Evolutionary conservation across 2,888 invertebrate genomes (phyloP).

Genomic region (Morpho helenor): DNA sequence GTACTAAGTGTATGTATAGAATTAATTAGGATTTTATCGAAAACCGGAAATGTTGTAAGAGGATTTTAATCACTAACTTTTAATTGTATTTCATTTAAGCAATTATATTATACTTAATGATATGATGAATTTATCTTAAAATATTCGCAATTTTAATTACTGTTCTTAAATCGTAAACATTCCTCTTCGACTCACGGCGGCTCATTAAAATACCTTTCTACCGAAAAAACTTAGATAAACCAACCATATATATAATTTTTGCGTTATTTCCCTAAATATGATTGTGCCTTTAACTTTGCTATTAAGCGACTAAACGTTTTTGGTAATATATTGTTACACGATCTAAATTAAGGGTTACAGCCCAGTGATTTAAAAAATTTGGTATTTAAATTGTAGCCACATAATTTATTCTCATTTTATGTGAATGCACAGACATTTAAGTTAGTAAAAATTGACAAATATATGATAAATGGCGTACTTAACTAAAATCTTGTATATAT

Average conservation of each 20-base stretch:
- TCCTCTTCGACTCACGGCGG: too few relatives aligned
- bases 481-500: too few relatives aligned
- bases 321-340: slow-evolving; percentile 2
- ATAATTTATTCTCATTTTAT: not conserved
- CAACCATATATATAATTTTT: not conserved
- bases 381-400: not conserved
- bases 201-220: slow-evolving; percentile 2
- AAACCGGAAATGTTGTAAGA: too few relatives aligned
- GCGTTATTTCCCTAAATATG: slow-evolving; percentile 3
- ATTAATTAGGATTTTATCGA: too few relatives aligned
- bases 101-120: not conserved
- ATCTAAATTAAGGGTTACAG: slow-evolving; percentile 5
- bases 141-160: not conserved
- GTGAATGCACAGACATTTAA: too few relatives aligned
- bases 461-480: too few relatives aligned
- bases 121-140: not conserved
- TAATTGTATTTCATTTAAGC: too few relatives aligned
- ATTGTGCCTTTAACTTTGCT: not conserved
- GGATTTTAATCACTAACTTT: too few relatives aligned
- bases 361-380: slow-evolving; percentile 2
- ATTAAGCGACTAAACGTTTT: slow-evolving; percentile 2
- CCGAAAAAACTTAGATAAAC: not conserved
- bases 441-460: too few relatives aligned
- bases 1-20: too few relatives aligned
- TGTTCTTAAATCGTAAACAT: not conserved